These are phyloP conservation scores for Erebia palarica DNA, from an alignment of 2,888 invertebrate species.

Conservation along the genomic window DNA sequence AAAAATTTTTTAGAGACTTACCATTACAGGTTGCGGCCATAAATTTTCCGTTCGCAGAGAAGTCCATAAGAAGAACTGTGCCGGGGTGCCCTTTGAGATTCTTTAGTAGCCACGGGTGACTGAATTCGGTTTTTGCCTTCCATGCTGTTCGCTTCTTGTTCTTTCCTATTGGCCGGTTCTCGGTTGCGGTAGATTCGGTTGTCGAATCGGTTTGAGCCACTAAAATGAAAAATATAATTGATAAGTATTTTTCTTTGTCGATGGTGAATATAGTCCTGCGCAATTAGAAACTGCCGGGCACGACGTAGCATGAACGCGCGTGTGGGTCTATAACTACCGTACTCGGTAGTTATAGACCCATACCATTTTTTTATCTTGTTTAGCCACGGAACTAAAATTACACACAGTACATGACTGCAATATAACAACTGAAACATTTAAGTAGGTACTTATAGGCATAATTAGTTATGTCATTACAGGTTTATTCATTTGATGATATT, in stretches of 20 bases:
- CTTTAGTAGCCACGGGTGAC: conserved; percentile 90
- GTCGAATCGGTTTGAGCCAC: conserved; percentile 60
- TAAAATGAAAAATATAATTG: conserved; percentile 44
- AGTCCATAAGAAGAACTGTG: conserved; percentile 88
- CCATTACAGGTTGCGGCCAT: conserved; percentile 93
- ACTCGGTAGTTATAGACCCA: too few species aligned
- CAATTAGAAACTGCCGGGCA: too few species aligned
- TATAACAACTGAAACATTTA: too few species aligned
- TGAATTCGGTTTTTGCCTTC: conserved; percentile 80
- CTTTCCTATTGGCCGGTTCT: conserved; percentile 67
- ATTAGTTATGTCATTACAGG: too few species aligned
- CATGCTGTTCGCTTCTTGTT: conserved; percentile 77
- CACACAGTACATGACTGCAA: too few species aligned
- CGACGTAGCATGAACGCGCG: too few species aligned
- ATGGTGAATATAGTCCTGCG: neutral
- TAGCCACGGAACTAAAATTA: too few species aligned
- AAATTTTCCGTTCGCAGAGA: conserved; percentile 93
- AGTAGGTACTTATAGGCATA: too few species aligned
- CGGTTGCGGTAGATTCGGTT: conserved; percentile 57
- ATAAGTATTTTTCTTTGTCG: neutral
- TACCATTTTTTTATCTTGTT: too few species aligned
- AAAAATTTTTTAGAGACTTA: conserved; percentile 67
- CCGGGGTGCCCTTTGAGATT: conserved; percentile 92
- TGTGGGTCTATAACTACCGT: too few species aligned
- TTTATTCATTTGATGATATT: too few species aligned